Evolutionary conservation across 2,113 vertebrate genomes (phyloP).

Genomic region (Platichthys stellatus): DNA sequence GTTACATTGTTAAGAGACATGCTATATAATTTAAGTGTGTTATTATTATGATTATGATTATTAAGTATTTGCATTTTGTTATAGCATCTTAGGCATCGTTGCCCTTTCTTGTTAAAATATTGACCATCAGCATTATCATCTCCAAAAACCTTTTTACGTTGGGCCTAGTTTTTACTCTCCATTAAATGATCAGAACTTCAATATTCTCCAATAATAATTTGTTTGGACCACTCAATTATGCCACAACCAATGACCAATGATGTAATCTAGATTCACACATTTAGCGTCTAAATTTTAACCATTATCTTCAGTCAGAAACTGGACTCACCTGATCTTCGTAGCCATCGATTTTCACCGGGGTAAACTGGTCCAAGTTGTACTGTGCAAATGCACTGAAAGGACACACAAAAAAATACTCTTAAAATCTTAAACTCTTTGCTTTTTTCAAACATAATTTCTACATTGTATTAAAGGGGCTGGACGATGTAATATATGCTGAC

Average conservation of each 20-base stretch:
- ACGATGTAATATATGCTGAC: not conserved
- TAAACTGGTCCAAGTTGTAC: constrained; percentile 99
- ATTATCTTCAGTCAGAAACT: not conserved
- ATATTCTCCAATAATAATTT: no score
- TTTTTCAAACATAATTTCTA: not conserved
- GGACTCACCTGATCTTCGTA: constrained; percentile 92
- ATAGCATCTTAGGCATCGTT: no score
- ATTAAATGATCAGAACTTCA: not conserved
- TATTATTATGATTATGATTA: no score
- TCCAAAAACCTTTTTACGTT: no score
- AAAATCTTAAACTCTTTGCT: not conserved
- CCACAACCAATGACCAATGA: not conserved
- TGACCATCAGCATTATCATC: no score
- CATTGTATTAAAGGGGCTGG: not conserved
- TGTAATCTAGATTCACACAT: not conserved
- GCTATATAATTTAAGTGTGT: no score
- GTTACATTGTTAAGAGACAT: no score
- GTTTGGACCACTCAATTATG: no score
- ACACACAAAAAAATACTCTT: constrained; percentile 10
- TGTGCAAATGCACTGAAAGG: constrained; percentile 93
- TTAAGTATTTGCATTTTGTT: no score
- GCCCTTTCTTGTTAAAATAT: no score
- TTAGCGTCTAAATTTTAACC: not conserved
- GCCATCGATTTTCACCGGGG: constrained; percentile 93
- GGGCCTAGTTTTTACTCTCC: no score